phyloP scores from a whole-genome alignment of 2,113 vertebrate species.

The Pionites leucogaster region DNA sequence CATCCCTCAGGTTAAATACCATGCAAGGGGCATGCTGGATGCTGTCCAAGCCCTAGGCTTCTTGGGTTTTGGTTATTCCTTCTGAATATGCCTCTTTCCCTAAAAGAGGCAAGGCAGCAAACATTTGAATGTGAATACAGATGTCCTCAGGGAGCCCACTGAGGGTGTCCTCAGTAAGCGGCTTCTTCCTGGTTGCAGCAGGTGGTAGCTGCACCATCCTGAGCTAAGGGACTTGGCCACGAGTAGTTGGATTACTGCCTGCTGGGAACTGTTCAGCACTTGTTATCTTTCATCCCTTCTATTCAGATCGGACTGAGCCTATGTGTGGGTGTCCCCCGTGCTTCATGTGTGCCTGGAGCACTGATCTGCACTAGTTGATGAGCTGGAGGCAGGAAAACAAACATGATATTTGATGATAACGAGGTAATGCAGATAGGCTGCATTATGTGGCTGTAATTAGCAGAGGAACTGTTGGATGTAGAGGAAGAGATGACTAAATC shows the following conservation, averaged over 20 bases:
- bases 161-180: neutral
- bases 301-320: neutral
- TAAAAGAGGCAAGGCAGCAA: neutral
- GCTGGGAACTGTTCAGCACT: neutral
- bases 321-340: neutral
- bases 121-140: rapidly evolving
- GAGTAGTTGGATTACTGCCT: neutral
- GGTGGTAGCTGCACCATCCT: neutral
- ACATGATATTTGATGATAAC: neutral
- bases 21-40: rapidly evolving
- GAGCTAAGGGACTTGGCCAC: neutral
- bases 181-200: neutral
- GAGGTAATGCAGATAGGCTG: neutral
- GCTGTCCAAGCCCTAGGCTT: neutral
- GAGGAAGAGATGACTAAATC: neutral
- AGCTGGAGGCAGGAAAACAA: neutral
- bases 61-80: neutral
- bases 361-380: neutral
- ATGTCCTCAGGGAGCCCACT: neutral
- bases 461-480: neutral
- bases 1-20: rapidly evolving
- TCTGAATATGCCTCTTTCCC: neutral
- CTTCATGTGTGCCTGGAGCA: neutral
- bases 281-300: neutral
- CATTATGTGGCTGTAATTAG: neutral